phyloP scores from a whole-genome alignment of 2,113 vertebrate species.

The Phyllopteryx taeniolatus region DNA sequence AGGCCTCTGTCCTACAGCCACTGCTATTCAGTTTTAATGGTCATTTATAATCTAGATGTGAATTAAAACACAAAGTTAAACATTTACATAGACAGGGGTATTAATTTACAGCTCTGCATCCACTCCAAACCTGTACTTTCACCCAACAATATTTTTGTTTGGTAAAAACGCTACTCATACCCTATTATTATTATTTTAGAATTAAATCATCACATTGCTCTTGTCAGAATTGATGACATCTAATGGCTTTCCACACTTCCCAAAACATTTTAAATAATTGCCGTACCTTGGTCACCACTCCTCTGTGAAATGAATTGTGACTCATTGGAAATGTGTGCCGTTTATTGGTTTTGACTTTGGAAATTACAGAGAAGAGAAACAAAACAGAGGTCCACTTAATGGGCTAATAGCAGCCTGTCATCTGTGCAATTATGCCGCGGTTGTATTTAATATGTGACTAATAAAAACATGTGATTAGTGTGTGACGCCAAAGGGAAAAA shows the following conservation, averaged over 20 bases:
- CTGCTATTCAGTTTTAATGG: too few species aligned
- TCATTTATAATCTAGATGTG: background rate
- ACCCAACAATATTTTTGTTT: background rate
- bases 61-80: background rate
- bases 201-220: slow-evolving; percentile 4
- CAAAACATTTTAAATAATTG: background rate
- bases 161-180: background rate
- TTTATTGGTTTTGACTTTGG: slow-evolving; percentile 63
- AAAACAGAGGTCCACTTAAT: slow-evolving; percentile 56
- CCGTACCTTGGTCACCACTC: slow-evolving; percentile 18
- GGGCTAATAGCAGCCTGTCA: slow-evolving; percentile 55
- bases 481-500: slow-evolving; percentile 33
- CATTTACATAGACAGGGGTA: too few species aligned
- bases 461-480: slow-evolving; percentile 57
- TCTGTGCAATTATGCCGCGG: slow-evolving; percentile 55
- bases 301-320: slow-evolving; percentile 48
- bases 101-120: too few species aligned
- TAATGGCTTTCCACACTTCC: background rate
- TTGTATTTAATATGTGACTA: slow-evolving; percentile 45
- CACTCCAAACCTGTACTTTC: background rate
- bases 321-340: slow-evolving; percentile 34
- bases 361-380: slow-evolving; percentile 53
- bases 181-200: background rate
- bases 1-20: too few species aligned
- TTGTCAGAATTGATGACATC: slow-evolving; percentile 31